Percentiles rank a stretch among this genome's conserved stretches.
Evolutionary conservation across 2,888 invertebrate species (phyloP).

Genomic region (Xestia sexstrigata): DNA sequence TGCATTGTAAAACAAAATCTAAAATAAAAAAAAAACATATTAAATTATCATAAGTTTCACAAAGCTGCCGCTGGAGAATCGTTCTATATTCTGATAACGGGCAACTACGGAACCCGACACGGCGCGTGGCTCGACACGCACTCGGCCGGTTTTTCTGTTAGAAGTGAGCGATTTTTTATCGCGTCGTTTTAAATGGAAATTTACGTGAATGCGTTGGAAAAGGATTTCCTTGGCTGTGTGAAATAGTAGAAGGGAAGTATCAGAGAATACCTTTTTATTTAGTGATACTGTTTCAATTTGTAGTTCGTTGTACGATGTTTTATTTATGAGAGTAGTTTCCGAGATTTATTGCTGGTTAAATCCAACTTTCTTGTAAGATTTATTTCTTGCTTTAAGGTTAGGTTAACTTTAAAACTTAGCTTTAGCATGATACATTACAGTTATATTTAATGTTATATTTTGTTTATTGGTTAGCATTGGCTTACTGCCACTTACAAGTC

Average conservation of each 20-base stretch:
- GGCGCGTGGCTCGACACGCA: too few species aligned
- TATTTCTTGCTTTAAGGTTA: not conserved
- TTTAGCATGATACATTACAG: not conserved
- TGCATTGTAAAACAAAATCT: too few species aligned
- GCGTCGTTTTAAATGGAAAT: constrained; percentile 57
- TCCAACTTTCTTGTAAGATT: not conserved
- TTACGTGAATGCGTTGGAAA: constrained; percentile 37
- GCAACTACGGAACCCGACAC: too few species aligned
- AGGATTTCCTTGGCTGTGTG: constrained; percentile 18
- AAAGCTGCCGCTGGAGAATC: too few species aligned
- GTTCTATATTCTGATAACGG: too few species aligned
- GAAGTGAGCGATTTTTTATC: constrained; percentile 48
- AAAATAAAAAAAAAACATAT: too few species aligned
- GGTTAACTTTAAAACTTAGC: not conserved
- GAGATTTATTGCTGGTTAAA: not conserved
- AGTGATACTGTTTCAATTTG: constrained; percentile 47
- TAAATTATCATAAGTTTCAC: too few species aligned
- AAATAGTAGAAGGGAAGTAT: not conserved
- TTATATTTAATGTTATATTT: too few species aligned
- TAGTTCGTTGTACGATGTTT: constrained; percentile 26
- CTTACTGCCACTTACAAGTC: too few species aligned
- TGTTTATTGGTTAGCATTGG: too few species aligned
- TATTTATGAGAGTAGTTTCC: not conserved
- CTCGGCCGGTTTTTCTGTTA: constrained; percentile 27
- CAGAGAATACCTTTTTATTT: constrained; percentile 24